These are phyloP conservation scores for Hypolimnas misippus DNA, from an alignment of 2,888 invertebrate genomes.

Conservation along the genomic window DNA sequence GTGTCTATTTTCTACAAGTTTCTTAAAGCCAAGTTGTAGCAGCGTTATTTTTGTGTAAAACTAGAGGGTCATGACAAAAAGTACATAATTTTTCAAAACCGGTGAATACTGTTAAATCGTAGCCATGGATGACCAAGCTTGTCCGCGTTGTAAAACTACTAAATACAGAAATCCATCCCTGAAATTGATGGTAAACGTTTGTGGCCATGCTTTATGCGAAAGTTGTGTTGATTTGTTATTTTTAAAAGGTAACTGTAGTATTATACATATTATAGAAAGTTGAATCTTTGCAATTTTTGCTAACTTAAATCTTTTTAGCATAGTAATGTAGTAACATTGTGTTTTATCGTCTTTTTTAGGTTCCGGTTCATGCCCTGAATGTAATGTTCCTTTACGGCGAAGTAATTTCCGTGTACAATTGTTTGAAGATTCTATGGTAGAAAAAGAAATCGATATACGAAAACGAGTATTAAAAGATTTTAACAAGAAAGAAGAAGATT, in stretches of 20 bases:
- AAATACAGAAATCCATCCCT: slow-evolving; percentile 98
- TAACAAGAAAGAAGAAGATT: slow-evolving; percentile 98
- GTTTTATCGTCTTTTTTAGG: slow-evolving; percentile 81
- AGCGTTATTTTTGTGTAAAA: slow-evolving; percentile 10
- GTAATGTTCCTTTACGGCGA: slow-evolving; percentile 93
- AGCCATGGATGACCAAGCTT: slow-evolving; percentile 91
- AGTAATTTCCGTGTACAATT: slow-evolving; percentile 96
- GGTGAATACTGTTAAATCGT: neutral
- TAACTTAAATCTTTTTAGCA: neutral
- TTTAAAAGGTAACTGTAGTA: slow-evolving; percentile 89
- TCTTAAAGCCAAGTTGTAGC: neutral
- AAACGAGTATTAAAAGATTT: slow-evolving; percentile 94
- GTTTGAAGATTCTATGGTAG: slow-evolving; percentile 98
- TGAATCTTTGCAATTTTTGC: neutral
- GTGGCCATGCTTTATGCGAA: slow-evolving; percentile 98
- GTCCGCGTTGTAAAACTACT: slow-evolving; percentile 98
- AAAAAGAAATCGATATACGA: slow-evolving; percentile 98
- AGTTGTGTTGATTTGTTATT: slow-evolving; percentile 98
- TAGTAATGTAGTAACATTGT: neutral
- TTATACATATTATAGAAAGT: slow-evolving; percentile 36
- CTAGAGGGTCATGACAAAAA: slow-evolving; percentile 19
- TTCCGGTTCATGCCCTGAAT: slow-evolving; percentile 97
- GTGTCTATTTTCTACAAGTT: slow-evolving; percentile 9
- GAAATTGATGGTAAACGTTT: slow-evolving; percentile 98
- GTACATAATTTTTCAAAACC: neutral